phyloP scores from a whole-genome alignment of 2,888 invertebrate species.

The Electrophaes corylata region DNA sequence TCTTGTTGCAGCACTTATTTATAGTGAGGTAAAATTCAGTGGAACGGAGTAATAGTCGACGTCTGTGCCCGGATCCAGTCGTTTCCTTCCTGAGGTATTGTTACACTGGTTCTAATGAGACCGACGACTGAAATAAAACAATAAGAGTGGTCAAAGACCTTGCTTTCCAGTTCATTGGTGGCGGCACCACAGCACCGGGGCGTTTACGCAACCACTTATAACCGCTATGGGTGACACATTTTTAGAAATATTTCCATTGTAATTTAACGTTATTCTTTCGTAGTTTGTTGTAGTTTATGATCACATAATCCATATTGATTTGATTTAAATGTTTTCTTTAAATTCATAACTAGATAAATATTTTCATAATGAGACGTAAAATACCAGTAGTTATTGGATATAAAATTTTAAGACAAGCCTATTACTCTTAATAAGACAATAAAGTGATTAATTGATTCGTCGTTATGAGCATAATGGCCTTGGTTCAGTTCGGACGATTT shows the following conservation, averaged over 20 bases:
- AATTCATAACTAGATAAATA: not conserved
- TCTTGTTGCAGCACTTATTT: constrained; percentile 74
- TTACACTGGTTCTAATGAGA: constrained; percentile 78
- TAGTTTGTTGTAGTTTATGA: not conserved
- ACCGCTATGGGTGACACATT: constrained; percentile 63
- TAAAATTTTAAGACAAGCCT: constrained; percentile 47
- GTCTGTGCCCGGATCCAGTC: constrained; percentile 64
- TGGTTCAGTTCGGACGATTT: constrained; percentile 75
- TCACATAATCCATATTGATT: not conserved
- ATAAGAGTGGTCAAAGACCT: constrained; percentile 77
- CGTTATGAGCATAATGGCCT: constrained; percentile 67
- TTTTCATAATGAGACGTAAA: not conserved
- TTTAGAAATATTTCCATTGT: constrained; percentile 48
- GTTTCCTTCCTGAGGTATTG: constrained; percentile 83
- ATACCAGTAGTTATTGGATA: constrained; percentile 14
- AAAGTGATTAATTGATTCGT: constrained; percentile 67
- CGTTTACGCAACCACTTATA: constrained; percentile 69
- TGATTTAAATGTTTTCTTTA: not conserved
- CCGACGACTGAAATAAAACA: constrained; percentile 75
- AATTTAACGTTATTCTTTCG: constrained; percentile 42
- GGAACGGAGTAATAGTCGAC: constrained; percentile 78
- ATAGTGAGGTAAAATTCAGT: constrained; percentile 75
- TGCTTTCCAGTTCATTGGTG: constrained; percentile 82
- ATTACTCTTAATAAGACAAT: constrained; percentile 45
- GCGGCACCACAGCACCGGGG: constrained; percentile 73